phyloP scores from a whole-genome alignment of 92 coral and sea anemone genomes.

The Montipora capitata region DNA sequence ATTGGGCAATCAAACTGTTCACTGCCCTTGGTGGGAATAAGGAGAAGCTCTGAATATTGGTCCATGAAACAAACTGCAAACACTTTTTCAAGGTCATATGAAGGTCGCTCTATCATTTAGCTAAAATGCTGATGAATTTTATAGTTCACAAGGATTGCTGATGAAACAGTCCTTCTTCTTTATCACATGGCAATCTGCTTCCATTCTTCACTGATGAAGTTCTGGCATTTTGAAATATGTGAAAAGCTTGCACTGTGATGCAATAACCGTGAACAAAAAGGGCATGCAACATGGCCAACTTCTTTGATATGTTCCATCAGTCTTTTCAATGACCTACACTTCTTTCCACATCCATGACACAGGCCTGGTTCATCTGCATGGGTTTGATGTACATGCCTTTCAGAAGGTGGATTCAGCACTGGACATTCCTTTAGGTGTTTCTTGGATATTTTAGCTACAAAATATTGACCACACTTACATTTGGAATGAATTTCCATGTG shows the following conservation, averaged over 20 bases:
- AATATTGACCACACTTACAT: slow-evolving; percentile 84
- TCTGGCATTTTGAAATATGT: slow-evolving; percentile 22
- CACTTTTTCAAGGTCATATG: too few species aligned
- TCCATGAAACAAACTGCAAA: too few species aligned
- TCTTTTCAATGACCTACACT: slow-evolving; percentile 35
- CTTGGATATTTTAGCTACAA: slow-evolving; percentile 62
- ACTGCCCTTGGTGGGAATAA: too few species aligned
- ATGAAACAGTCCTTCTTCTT: background rate
- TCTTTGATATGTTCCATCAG: slow-evolving; percentile 58
- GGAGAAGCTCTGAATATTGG: too few species aligned
- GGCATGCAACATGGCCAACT: slow-evolving; percentile 65
- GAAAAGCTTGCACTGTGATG: slow-evolving; percentile 1
- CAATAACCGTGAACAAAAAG: slow-evolving; percentile 63
- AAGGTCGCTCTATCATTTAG: too few species aligned
- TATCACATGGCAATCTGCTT: background rate
- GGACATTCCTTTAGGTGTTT: slow-evolving; percentile 65
- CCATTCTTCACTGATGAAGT: background rate
- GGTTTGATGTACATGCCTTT: background rate
- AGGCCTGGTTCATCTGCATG: background rate
- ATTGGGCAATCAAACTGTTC: too few species aligned
- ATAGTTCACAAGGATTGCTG: too few species aligned
- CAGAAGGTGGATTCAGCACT: background rate
- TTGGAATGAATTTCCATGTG: slow-evolving; percentile 79
- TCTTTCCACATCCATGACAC: slow-evolving; percentile 67
- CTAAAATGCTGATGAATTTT: too few species aligned